These are phyloP conservation scores for Drosophila kohkoa DNA, from an alignment of 1,140 invertebrate species.

Conservation along the genomic window DNA sequence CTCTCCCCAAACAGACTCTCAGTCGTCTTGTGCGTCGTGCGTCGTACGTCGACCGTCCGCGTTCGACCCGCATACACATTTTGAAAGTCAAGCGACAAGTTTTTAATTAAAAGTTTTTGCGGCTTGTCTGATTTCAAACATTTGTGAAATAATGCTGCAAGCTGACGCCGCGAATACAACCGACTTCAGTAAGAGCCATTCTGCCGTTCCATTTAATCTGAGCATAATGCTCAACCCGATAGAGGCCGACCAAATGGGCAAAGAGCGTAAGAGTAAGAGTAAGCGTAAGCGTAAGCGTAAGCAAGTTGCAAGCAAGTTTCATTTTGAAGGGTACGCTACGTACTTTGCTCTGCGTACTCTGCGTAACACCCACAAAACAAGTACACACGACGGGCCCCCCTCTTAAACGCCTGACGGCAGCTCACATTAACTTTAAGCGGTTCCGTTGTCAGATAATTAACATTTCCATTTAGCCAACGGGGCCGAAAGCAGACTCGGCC, in stretches of 20 bases:
- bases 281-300: background rate
- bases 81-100: conserved; percentile 62
- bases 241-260: background rate
- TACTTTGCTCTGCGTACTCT: too few relatives aligned
- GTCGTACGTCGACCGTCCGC: too few relatives aligned
- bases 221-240: conserved; percentile 19
- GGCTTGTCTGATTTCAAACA: conserved; percentile 69
- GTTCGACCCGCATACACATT: conserved; percentile 18
- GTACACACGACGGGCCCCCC: conserved; percentile 10
- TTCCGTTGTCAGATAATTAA: conserved; percentile 78
- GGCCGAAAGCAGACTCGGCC: background rate
- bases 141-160: conserved; percentile 70
- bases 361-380: too few relatives aligned
- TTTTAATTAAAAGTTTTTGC: conserved; percentile 80
- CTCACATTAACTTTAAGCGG: conserved; percentile 55
- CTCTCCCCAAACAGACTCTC: too few relatives aligned
- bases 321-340: background rate
- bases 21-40: too few relatives aligned
- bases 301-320: background rate
- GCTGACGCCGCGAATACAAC: conserved; percentile 32
- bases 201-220: conserved; percentile 27
- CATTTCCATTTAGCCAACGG: conserved; percentile 70
- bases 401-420: conserved; percentile 25
- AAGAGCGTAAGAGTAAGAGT: too few relatives aligned
- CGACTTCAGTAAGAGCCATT: background rate